A percentile compares a stretch with the other conserved stretches of the same genome.
These are phyloP conservation scores for Diadophis punctatus DNA, from an alignment of 2,113 vertebrate genomes.

Conservation along the genomic window DNA sequence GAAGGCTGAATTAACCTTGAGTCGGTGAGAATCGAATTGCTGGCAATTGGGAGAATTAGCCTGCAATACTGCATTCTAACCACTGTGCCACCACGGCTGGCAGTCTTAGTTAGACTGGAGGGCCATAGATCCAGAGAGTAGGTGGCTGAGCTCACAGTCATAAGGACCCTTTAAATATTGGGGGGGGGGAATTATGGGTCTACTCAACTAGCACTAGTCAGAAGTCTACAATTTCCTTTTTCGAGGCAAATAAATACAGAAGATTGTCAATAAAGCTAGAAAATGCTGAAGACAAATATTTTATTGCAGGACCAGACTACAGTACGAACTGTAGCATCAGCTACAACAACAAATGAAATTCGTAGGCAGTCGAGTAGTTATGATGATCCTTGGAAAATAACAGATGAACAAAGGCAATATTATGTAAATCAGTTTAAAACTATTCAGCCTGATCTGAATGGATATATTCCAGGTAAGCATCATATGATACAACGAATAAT, in stretches of 20 bases:
- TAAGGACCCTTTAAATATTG: conserved; percentile 33
- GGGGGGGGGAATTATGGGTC: conserved; percentile 43
- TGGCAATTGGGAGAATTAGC: no score
- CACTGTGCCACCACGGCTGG: not conserved
- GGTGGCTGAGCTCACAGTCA: not conserved
- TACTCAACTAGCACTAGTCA: conserved; percentile 46
- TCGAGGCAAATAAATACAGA: conserved; percentile 58
- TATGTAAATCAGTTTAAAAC: conserved; percentile 99
- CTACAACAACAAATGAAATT: conserved; percentile 89
- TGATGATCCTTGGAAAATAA: conserved; percentile 99
- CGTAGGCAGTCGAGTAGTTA: conserved; percentile 96
- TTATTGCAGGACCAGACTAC: conserved; percentile 87
- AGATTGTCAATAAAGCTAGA: conserved; percentile 50
- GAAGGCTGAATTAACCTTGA: no score
- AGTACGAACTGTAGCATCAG: conserved; percentile 88
- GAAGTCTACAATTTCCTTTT: conserved; percentile 53
- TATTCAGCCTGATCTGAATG: conserved; percentile 95
- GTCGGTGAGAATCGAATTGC: no score
- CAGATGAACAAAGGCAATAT: conserved; percentile 99
- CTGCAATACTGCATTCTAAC: no score
- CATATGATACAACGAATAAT: conserved; percentile 37
- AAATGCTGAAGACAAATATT: conserved; percentile 75
- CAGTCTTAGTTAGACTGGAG: not conserved
- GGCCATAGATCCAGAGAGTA: not conserved
- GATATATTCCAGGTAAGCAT: conserved; percentile 94